Evolutionary conservation across 2,888 invertebrate species (phyloP).

Genomic region (Priocnemis perturbator): DNA sequence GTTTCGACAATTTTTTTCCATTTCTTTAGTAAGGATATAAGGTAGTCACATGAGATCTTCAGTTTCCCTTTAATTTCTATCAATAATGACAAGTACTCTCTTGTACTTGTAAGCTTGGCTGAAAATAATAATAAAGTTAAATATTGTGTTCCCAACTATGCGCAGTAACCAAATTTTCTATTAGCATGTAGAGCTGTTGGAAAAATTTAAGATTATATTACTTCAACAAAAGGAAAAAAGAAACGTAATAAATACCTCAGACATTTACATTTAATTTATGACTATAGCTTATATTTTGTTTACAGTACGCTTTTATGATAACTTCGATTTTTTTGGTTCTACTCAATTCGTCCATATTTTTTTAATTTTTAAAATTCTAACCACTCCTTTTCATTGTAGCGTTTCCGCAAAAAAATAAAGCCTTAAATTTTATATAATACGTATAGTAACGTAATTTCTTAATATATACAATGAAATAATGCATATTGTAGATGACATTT

Average conservation of each 20-base stretch:
- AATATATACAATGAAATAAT: slow-evolving; percentile 18
- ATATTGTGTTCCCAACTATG: slow-evolving; percentile 31
- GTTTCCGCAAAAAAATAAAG: slow-evolving; percentile 11
- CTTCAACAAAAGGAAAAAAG: no score
- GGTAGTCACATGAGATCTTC: slow-evolving; percentile 31
- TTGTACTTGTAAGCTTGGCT: slow-evolving; percentile 36
- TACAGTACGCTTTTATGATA: slow-evolving; percentile 34
- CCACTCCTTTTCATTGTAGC: neutral
- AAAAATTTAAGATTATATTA: no score
- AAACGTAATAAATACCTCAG: slow-evolving; percentile 39
- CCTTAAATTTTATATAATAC: slow-evolving; percentile 31
- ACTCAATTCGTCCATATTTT: slow-evolving; percentile 13
- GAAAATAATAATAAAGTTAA: slow-evolving; percentile 42
- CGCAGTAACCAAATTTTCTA: slow-evolving; percentile 40
- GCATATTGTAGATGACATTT: slow-evolving; percentile 17
- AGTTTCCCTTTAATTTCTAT: slow-evolving; percentile 8
- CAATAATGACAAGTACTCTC: slow-evolving; percentile 26
- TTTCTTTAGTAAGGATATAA: slow-evolving; percentile 33
- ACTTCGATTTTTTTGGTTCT: slow-evolving; percentile 22
- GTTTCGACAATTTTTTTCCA: slow-evolving; percentile 40
- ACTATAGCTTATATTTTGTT: slow-evolving; percentile 39
- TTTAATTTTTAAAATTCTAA: slow-evolving; percentile 13
- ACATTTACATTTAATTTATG: slow-evolving; percentile 44
- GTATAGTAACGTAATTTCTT: slow-evolving; percentile 20
- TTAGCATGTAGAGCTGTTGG: neutral